Evolutionary conservation across 2,888 invertebrate species (phyloP).

Genomic region (Thelaira solivaga): DNA sequence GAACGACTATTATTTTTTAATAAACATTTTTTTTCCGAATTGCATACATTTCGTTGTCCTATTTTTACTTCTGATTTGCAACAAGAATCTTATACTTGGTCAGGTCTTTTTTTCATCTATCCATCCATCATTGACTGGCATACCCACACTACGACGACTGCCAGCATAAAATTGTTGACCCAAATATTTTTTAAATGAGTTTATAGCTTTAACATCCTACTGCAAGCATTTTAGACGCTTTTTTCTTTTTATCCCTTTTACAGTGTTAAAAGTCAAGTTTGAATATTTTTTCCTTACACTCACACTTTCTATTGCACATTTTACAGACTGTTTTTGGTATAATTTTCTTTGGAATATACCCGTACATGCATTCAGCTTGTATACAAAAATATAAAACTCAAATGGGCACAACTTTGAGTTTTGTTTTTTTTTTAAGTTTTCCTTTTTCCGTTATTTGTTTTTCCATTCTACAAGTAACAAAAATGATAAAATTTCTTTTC

Average conservation of each 20-base stretch:
- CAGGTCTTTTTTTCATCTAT: background rate
- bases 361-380: too few species aligned
- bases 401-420: constrained; percentile 13
- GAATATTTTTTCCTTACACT: constrained; percentile 9
- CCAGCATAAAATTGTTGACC: constrained; percentile 48
- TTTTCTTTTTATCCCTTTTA: constrained; percentile 16
- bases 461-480: constrained; percentile 33
- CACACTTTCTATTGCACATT: constrained; percentile 7
- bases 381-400: too few species aligned
- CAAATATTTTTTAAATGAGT: constrained; percentile 49
- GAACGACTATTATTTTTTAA: constrained; percentile 35
- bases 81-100: constrained; percentile 17
- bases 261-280: constrained; percentile 46
- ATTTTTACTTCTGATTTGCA: background rate
- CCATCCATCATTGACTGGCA: constrained; percentile 1
- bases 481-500: constrained; percentile 23
- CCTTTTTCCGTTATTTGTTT: constrained; percentile 8
- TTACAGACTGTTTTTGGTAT: background rate
- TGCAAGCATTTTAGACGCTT: constrained; percentile 25
- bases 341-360: background rate
- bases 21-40: constrained; percentile 10
- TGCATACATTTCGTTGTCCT: background rate
- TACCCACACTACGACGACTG: constrained; percentile 11
- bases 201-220: constrained; percentile 44
- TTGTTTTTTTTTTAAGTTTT: constrained; percentile 7